Evolutionary conservation across 2,797 vertebrate genomes (phyloP).

Genomic region (Periophthalmus magnuspinnatus): DNA sequence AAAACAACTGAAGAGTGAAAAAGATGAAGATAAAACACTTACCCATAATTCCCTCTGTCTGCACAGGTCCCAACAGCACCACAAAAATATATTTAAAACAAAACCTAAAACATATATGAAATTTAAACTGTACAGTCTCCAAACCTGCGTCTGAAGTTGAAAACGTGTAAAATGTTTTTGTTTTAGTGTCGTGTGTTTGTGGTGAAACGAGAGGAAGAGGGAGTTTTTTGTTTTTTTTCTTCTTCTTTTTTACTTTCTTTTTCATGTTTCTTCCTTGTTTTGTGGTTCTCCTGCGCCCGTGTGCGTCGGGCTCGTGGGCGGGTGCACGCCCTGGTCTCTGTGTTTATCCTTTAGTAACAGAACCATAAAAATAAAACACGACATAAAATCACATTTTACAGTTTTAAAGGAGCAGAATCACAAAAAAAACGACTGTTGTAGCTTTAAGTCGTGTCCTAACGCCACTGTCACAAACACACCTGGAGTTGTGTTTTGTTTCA

Average conservation of each 20-base stretch:
- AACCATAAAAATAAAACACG: constrained; percentile 73
- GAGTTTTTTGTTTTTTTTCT: constrained; percentile 11
- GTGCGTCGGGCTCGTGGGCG: constrained; percentile 64
- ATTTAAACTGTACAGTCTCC: too few relatives aligned
- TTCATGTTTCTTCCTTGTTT: constrained; percentile 18
- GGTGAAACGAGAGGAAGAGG: background rate
- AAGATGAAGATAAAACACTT: constrained; percentile 43
- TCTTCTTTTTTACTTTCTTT: too few relatives aligned
- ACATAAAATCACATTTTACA: constrained; percentile 72
- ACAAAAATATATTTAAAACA: background rate
- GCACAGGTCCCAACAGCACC: constrained; percentile 27
- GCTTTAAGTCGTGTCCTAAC: too few relatives aligned
- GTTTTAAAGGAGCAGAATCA: too few relatives aligned
- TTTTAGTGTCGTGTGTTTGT: too few relatives aligned
- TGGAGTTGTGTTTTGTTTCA: too few relatives aligned
- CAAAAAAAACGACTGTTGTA: too few relatives aligned
- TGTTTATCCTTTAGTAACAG: constrained; percentile 74
- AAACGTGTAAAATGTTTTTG: too few relatives aligned
- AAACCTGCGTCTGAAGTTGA: too few relatives aligned
- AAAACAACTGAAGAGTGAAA: too few relatives aligned
- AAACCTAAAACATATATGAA: too few relatives aligned
- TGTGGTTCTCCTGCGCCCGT: constrained; percentile 55
- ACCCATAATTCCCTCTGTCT: constrained; percentile 63
- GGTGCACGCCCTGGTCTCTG: constrained; percentile 68
- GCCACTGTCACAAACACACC: too few relatives aligned